Evolutionary conservation across 1,140 invertebrate genomes (phyloP), one percentile per base, ranked within the genome.

Genomic region (Oreohelix idahoensis): DNA sequence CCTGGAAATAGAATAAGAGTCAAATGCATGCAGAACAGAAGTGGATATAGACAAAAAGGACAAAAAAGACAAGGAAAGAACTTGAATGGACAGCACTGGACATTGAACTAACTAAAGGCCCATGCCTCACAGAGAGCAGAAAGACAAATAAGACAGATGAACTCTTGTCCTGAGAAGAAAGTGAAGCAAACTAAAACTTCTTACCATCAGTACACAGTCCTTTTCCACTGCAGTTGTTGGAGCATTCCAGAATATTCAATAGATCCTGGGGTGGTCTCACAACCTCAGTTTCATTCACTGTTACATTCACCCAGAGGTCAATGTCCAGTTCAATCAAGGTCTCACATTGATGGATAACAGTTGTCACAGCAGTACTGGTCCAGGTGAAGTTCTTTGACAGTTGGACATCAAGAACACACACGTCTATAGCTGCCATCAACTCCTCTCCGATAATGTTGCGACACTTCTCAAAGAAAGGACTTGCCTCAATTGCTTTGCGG

Each of bases 361-460:
- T 83, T 26, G 58, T 51, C 1, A 86, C 38, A n/a, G 87, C 85
- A 38, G 87, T 83, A 51, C 45, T n/a, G 23, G 80, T 42, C 84
- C 85, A 89, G 0, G 63, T 77, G 39, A 83, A 35, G 32, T 71
- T 71, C 10, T 84, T 84, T 23, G 81, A 86, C 79, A 88, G 84
- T 84, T 84, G 75, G 13, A 87, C 71, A 84, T 89, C 88, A 76
- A 82, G 70, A 23, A 87, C 84, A 84, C 87, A 88, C n/a, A 38
- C 76, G 26, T 87, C 86, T 29, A 88, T 81, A 38, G 71, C 83
- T 8, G 66, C 79, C 0, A 69, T 79, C 29, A 88, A 70, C 42
- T 84, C 66, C 5, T 85, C 83, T 26, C 71, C 70, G 20, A 84
- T 51, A n/a, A 87, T 29, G 35, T 32, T 76, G 26, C 69, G 36